These are phyloP conservation scores for Isaurus tuberculatus DNA, from an alignment of 92 coral and sea anemone species.

Conservation along the genomic window DNA sequence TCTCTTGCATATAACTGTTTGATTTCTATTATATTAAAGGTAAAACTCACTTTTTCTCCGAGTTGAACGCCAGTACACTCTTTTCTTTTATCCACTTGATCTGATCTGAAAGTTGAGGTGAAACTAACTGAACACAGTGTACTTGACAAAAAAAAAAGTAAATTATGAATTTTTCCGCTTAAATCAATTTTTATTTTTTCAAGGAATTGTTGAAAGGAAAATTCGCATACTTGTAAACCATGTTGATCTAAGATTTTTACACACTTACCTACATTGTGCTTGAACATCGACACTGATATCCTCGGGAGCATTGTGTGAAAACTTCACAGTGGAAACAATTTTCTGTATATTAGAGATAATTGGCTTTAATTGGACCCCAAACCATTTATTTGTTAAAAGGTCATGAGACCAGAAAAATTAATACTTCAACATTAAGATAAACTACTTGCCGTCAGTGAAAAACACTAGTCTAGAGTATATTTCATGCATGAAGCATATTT, in stretches of 20 bases:
- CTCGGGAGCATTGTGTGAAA: slow-evolving; percentile 31
- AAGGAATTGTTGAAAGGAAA: neutral
- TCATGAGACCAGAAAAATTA: no score
- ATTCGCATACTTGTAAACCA: neutral
- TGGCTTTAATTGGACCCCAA: neutral
- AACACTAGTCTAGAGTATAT: no score
- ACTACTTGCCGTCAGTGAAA: no score
- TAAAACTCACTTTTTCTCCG: neutral
- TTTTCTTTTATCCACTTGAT: neutral
- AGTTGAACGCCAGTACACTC: neutral
- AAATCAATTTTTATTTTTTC: no score
- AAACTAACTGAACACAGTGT: neutral
- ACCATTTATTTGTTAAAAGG: no score
- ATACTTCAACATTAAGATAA: no score
- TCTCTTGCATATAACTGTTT: neutral
- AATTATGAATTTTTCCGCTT: neutral
- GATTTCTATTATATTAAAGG: neutral
- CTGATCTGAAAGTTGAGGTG: neutral
- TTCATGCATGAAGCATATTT: no score
- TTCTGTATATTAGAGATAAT: neutral
- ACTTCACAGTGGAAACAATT: slow-evolving; percentile 33
- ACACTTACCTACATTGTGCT: slow-evolving; percentile 30
- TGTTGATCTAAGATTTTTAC: neutral
- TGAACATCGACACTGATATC: neutral
- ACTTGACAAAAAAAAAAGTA: neutral